A percentile compares a stretch with the other conserved stretches of the same genome.
Conservation (phyloP, 2,113 vertebrate genomes). For the Chamaea fasciata region DNA sequence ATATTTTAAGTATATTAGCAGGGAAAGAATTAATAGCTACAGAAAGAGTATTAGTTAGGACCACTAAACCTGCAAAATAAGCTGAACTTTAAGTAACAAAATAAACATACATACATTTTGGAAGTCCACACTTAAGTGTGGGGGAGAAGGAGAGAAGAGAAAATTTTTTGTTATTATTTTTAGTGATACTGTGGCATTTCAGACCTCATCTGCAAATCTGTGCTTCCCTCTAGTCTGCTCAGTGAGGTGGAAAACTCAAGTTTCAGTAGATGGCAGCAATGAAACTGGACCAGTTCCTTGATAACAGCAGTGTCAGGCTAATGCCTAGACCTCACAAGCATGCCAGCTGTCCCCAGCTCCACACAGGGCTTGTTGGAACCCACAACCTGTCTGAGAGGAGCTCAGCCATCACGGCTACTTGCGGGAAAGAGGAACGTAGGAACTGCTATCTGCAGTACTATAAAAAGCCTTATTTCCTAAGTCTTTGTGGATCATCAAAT, state of each 20-base stretch:
- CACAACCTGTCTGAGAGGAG: not conserved
- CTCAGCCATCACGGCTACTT: not conserved
- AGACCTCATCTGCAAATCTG: not conserved
- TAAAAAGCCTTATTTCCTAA: not conserved
- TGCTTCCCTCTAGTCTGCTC: not conserved
- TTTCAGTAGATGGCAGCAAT: not conserved
- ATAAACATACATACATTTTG: not conserved
- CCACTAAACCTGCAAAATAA: not conserved
- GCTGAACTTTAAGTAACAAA: not conserved
- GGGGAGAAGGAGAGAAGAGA: too few species aligned
- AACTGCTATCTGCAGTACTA: not conserved
- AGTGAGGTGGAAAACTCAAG: not conserved
- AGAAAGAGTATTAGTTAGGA: not conserved
- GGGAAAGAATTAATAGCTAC: not conserved
- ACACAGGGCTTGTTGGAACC: not conserved
- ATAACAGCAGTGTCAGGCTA: not conserved
- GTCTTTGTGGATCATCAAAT: not conserved
- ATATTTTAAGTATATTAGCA: not conserved
- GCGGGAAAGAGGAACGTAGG: not conserved
- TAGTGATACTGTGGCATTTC: not conserved
- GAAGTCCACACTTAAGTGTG: not conserved
- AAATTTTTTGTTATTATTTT: not conserved
- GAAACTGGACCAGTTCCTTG: not conserved
- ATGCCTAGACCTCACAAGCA: accelerated
- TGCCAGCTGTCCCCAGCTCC: not conserved